A percentile compares a stretch with the other conserved stretches of the same genome.
phyloP scores from a whole-genome alignment of 2,797 vertebrate species.

The Crocodylus rhombifer region DNA sequence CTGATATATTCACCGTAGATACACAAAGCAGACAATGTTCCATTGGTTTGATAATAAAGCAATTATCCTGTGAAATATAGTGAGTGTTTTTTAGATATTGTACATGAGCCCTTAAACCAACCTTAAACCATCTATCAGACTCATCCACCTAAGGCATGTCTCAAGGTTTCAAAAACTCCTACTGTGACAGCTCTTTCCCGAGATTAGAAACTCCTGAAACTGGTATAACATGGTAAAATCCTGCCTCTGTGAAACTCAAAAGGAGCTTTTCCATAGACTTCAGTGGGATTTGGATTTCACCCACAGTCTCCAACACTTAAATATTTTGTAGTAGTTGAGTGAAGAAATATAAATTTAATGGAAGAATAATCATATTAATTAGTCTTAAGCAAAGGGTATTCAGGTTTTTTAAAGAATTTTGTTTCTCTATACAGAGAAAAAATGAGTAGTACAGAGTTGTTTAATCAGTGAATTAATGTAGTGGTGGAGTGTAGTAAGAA shows the following conservation, averaged over 20 bases:
- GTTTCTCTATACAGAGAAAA: background rate
- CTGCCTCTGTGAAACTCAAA: background rate
- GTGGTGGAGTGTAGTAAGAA: background rate
- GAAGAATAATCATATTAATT: background rate
- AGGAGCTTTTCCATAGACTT: background rate
- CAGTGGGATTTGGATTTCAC: background rate
- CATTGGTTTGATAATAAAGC: constrained; percentile 79
- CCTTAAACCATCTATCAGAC: background rate
- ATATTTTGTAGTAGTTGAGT: background rate
- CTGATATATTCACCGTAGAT: constrained; percentile 54
- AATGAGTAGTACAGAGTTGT: background rate
- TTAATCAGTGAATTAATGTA: background rate
- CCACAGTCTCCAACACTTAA: background rate
- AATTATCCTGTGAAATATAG: constrained; percentile 71
- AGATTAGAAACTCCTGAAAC: background rate
- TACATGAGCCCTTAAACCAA: background rate
- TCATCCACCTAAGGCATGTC: background rate
- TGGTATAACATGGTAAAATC: background rate
- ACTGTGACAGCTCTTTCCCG: background rate
- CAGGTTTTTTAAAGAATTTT: background rate
- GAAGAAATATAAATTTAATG: background rate
- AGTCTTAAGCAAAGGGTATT: background rate
- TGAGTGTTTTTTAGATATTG: background rate
- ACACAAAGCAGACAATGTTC: constrained; percentile 79
- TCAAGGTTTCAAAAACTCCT: background rate